These are phyloP conservation scores for Dryococelus australis DNA, from an alignment of 2,888 invertebrate genomes.

Conservation along the genomic window DNA sequence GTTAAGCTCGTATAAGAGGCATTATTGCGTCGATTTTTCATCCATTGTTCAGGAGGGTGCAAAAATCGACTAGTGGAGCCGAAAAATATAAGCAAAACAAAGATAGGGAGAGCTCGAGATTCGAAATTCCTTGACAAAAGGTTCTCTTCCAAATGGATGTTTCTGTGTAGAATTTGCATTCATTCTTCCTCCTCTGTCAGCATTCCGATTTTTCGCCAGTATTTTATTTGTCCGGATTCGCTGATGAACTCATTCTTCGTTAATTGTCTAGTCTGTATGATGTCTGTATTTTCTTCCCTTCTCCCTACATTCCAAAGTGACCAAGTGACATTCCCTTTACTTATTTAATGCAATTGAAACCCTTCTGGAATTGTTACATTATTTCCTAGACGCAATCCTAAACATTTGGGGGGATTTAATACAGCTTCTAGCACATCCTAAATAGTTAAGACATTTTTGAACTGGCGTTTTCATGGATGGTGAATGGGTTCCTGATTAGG, in stretches of 20 bases:
- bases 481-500: no score
- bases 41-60: background rate
- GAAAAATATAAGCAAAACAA: background rate
- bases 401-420: no score
- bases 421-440: no score
- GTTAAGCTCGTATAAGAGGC: background rate
- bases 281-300: background rate
- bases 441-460: no score
- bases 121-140: background rate
- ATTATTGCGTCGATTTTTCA: background rate
- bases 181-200: background rate
- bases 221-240: background rate
- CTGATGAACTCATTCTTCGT: background rate
- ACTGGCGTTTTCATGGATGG: no score
- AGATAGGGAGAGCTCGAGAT: background rate
- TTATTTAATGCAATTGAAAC: no score
- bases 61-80: background rate
- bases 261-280: background rate
- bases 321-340: no score
- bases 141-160: background rate
- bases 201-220: background rate
- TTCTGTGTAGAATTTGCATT: background rate
- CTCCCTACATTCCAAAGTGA: no score
- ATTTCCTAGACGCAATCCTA: no score
- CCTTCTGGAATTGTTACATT: no score